Base-by-base conservation (phyloP, 2,113 vertebrate genomes). In the Ciconia stormi region DNA sequence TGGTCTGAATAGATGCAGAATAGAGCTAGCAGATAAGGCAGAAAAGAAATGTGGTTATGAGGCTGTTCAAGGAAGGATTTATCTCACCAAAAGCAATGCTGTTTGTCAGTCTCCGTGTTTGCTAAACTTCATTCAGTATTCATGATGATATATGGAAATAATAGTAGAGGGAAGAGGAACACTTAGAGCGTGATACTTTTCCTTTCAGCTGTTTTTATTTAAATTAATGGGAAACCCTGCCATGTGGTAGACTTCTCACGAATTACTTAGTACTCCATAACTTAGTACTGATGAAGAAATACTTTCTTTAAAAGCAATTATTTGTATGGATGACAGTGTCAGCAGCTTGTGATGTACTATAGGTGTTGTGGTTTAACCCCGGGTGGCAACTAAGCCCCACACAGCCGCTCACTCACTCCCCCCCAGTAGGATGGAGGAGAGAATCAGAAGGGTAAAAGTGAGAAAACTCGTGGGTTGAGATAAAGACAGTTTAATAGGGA, bases 181-280 rank as follows among this genome's bases (percentile, higher is more conserved):
- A 77, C 66, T 77, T 85, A 23, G 59, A 67, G 40, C 56, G 74
- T 70, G 74, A 89, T 88, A 71, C 76, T 93, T 88, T 69, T 91
- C 74, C 82, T 95, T 92, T 96, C 83, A 94, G 84, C 80, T 67
- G 59, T 44, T 78, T 94, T 79, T 93, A 82, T 95, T 95, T 77
- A 85, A 95, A 94, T 66, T 71, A 86, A 74, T 83, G 88, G 89
- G 87, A 87, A 84, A 81, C 74, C 71, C 59, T 89, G 88, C 76
- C 77, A 77, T 88, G 91, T 97, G 91, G 72, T 79, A 94, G 92
- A 93, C 82, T 95, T 96, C 85, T 85, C 79, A 61, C 17, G 2
- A 89, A 95, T 95, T 89, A 83, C 94, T 95, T 95, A 70, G 65
- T 84, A 36, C 84, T 89, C 82, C 84, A 58, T 94, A 95, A 91